Percentiles rank a stretch among this genome's conserved stretches.
These are phyloP conservation scores for Blastobasis adustella DNA, from an alignment of 2,888 invertebrate genomes.

Conservation along the genomic window DNA sequence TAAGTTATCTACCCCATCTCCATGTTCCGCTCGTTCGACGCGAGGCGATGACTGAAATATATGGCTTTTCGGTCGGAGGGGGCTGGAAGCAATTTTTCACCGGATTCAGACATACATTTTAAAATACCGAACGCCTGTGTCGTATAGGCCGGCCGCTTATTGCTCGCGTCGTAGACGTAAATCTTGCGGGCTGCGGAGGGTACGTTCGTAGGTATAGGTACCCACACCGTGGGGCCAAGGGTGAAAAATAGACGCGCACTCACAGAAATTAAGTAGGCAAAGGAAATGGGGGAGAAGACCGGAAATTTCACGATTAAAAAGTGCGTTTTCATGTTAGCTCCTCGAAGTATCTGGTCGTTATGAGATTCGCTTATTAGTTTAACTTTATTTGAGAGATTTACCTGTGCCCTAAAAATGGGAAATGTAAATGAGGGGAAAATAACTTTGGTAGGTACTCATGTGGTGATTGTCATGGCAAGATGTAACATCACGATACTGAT, in stretches of 20 bases:
- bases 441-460: too few relatives aligned
- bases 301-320: background rate
- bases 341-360: background rate
- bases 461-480: too few relatives aligned
- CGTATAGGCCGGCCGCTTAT: constrained; percentile 47
- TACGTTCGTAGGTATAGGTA: background rate
- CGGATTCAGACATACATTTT: constrained; percentile 62
- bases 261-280: constrained; percentile 57
- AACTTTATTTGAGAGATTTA: too few relatives aligned
- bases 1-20: constrained; percentile 54
- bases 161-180: constrained; percentile 60
- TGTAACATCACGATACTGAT: too few relatives aligned
- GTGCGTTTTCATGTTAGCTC: background rate
- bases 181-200: constrained; percentile 44
- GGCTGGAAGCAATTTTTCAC: constrained; percentile 63
- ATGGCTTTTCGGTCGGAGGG: constrained; percentile 44
- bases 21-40: constrained; percentile 45
- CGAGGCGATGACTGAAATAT: constrained; percentile 52
- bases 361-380: background rate
- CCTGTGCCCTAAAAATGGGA: too few relatives aligned
- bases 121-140: constrained; percentile 58
- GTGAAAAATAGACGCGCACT: constrained; percentile 63
- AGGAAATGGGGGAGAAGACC: constrained; percentile 2
- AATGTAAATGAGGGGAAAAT: too few relatives aligned
- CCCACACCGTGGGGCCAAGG: constrained; percentile 36